These are phyloP conservation scores for Ephialtes manifestator DNA, from an alignment of 2,888 invertebrate species.

Conservation along the genomic window DNA sequence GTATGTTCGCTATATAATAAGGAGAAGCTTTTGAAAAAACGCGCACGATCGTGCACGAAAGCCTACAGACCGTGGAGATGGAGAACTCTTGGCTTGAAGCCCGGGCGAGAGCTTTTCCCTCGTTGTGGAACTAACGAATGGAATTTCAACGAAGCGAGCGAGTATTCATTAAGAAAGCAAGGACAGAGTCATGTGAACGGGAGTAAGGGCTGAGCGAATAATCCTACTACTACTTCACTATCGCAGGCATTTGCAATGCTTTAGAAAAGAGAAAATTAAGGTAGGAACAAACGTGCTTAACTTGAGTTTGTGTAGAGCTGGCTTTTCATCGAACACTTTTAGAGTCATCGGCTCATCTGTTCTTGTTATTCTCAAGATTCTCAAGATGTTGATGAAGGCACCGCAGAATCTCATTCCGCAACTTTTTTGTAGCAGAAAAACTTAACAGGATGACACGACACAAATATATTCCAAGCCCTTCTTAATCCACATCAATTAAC, in stretches of 20 bases:
- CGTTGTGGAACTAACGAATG: conserved; percentile 65
- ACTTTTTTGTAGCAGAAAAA: background rate
- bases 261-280: conserved; percentile 13
- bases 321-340: background rate
- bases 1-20: conserved; percentile 37
- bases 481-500: background rate
- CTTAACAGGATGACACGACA: background rate
- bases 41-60: conserved; percentile 44
- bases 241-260: conserved; percentile 7
- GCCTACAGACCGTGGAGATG: conserved; percentile 37
- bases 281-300: conserved; percentile 4
- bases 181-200: conserved; percentile 36
- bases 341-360: background rate
- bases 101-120: conserved; percentile 33
- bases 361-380: background rate
- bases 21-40: conserved; percentile 39
- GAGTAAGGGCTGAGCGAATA: conserved; percentile 52
- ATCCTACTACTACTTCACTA: conserved; percentile 17
- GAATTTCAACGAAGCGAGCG: conserved; percentile 65
- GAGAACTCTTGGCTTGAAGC: conserved; percentile 60
- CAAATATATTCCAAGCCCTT: background rate
- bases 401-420: background rate
- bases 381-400: too few relatives aligned
- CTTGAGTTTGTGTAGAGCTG: background rate
- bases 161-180: conserved; percentile 68